Conservation (phyloP, 2,113 vertebrate species). For the Vidua chalybeata region DNA sequence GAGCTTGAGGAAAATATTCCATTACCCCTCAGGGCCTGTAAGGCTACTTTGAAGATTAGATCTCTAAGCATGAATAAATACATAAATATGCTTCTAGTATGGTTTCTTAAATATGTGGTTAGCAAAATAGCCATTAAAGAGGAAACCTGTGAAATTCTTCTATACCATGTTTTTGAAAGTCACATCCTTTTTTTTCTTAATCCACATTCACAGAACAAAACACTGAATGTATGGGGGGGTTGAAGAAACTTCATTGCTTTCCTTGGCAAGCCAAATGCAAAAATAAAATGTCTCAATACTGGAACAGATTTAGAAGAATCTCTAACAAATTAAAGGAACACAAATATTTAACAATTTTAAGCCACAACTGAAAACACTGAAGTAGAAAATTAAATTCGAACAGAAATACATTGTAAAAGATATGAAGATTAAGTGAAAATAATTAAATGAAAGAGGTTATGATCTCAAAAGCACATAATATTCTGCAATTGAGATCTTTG, state of each 20-base stretch:
- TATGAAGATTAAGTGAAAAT: neutral
- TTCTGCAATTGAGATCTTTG: neutral
- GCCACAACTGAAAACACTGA: constrained; percentile 7
- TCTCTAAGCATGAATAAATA: constrained; percentile 22
- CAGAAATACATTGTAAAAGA: neutral
- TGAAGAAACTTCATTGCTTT: constrained; percentile 24
- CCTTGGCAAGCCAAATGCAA: constrained; percentile 28
- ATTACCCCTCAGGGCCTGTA: neutral
- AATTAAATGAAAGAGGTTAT: neutral
- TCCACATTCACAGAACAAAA: neutral
- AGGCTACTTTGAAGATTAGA: constrained; percentile 43
- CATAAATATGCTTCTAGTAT: neutral
- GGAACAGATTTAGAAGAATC: constrained; percentile 20
- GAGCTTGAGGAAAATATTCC: constrained; percentile 26
- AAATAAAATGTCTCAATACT: constrained; percentile 34
- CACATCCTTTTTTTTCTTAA: neutral
- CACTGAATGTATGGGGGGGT: neutral
- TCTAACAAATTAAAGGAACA: constrained; percentile 20
- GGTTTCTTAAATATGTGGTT: neutral
- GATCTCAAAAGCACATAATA: neutral
- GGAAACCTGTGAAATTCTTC: constrained; percentile 9
- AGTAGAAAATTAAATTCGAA: constrained; percentile 21
- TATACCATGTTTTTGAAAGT: neutral
- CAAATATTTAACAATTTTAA: constrained; percentile 27
- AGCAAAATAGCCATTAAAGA: neutral